Evolutionary conservation across 1,140 invertebrate species (phyloP), one percentile per base, ranked within the genome.

Genomic region (Pararge aegeria): DNA sequence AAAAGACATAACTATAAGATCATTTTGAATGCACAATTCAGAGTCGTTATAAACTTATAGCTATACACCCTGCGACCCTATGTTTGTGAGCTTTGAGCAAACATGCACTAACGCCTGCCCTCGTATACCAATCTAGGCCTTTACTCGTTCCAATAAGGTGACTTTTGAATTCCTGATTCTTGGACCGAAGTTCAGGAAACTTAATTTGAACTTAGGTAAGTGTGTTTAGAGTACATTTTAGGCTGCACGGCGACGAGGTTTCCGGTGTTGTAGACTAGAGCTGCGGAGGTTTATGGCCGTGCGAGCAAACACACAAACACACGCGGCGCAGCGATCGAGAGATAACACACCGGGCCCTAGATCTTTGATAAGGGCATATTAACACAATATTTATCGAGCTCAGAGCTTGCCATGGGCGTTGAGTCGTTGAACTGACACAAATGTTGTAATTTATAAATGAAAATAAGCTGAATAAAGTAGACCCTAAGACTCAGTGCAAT

Each of bases 351-450:
- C 63, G 66, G 67, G 70, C 68, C 69, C 72, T 73, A 75, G 72
- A 73, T 73, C 67, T 70, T 57, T 70, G 75, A 78, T 78, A 78
- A 78, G 62, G 55, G 50, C 66, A 60, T 73, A 70, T 75, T 68
- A 67, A 68, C 69, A 72, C 60, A 72, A 75, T 72, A 71, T 72
- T 72, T 75, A 68, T 75, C 59, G 63, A 53, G 64, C 63, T 56
- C 48, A 20, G 46, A 55, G 53, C 53, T 18, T 15, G 55, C 19
- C 18, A 19, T 15, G 30, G 37, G 24, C 48, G 6, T 12, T n/a
- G 48, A 42, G 65, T 67, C 65, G 55, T 55, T 60, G 65, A 62
- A 55, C 53, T 34, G 37, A 34, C 6, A 19, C 18, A 13, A n/a
- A 21, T 29, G 44, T 46, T 18, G 16, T 6, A 55, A 46, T 15